Evolutionary conservation across 2,888 invertebrate species (phyloP).

Genomic region (Drosophila paucipuncta): DNA sequence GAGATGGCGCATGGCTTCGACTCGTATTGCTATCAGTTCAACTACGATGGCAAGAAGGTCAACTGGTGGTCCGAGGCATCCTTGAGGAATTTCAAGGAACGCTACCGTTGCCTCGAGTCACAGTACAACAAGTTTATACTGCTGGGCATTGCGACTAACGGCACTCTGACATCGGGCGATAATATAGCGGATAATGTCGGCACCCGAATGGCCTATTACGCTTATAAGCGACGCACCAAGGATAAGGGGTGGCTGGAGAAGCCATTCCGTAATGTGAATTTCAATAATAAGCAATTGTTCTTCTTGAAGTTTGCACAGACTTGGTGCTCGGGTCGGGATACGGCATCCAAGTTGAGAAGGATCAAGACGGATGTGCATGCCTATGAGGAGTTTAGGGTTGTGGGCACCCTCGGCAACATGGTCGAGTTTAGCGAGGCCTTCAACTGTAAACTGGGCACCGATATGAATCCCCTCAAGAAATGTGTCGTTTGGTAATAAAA

Average conservation of each 20-base stretch:
- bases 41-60: slow-evolving; percentile 79
- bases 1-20: slow-evolving; percentile 83
- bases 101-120: slow-evolving; percentile 81
- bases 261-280: slow-evolving; percentile 92
- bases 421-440: slow-evolving; percentile 93
- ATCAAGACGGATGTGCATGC: slow-evolving; percentile 97
- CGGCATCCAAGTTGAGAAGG: slow-evolving; percentile 85
- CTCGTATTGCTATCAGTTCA: slow-evolving; percentile 78
- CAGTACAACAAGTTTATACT: slow-evolving; percentile 82
- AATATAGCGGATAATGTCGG: slow-evolving; percentile 97
- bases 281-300: slow-evolving; percentile 95
- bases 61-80: slow-evolving; percentile 82
- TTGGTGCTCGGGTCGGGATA: slow-evolving; percentile 81
- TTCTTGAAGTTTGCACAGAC: slow-evolving; percentile 97
- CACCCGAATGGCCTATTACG: slow-evolving; percentile 94
- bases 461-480: slow-evolving; percentile 94
- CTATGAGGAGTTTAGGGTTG: slow-evolving; percentile 93
- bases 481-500: slow-evolving; percentile 93
- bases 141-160: slow-evolving; percentile 78
- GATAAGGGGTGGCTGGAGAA: slow-evolving; percentile 86
- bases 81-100: slow-evolving; percentile 80
- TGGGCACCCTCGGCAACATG: slow-evolving; percentile 93
- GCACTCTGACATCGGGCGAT: slow-evolving; percentile 87
- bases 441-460: slow-evolving; percentile 89
- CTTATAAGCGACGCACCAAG: slow-evolving; percentile 88